Conservation (phyloP, 2,888 invertebrate species). For the Leptogaster cylindrica region DNA sequence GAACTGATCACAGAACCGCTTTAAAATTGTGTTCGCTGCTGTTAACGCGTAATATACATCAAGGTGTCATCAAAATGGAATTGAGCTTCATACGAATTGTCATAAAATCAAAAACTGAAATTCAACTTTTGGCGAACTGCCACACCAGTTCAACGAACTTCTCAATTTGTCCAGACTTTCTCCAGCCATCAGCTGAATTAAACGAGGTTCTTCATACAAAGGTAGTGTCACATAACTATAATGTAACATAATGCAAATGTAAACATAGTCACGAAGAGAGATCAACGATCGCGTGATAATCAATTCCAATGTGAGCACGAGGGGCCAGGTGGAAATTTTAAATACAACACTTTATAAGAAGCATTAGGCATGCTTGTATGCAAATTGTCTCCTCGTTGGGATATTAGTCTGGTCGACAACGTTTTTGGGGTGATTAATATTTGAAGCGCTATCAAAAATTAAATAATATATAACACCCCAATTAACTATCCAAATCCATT, state of each 20-base stretch:
- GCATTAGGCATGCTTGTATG: slow-evolving; percentile 6
- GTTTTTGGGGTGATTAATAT: slow-evolving; percentile 17
- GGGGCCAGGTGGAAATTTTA: slow-evolving; percentile 18
- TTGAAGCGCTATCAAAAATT: no score
- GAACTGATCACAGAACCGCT: no score
- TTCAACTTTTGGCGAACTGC: slow-evolving; percentile 28
- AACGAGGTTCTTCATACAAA: slow-evolving; percentile 49
- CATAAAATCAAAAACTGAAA: slow-evolving; percentile 17
- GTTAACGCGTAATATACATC: no score
- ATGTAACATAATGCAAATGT: slow-evolving; percentile 31
- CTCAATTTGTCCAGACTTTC: slow-evolving; percentile 50
- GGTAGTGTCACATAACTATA: slow-evolving; percentile 31
- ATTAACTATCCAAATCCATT: no score
- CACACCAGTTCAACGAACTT: slow-evolving; percentile 8
- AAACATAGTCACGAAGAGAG: slow-evolving; percentile 32
- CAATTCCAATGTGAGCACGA: slow-evolving; percentile 4
- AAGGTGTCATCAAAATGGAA: neutral
- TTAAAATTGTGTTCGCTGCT: no score
- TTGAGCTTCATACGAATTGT: neutral
- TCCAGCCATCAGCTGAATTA: slow-evolving; percentile 51
- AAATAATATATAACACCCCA: no score
- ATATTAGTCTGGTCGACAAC: neutral
- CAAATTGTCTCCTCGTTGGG: slow-evolving; percentile 3
- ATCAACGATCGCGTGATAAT: slow-evolving; percentile 26
- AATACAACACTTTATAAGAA: slow-evolving; percentile 4